Evolutionary conservation across 2,888 invertebrate genomes (phyloP).

Genomic region (Capitulum mitella): DNA sequence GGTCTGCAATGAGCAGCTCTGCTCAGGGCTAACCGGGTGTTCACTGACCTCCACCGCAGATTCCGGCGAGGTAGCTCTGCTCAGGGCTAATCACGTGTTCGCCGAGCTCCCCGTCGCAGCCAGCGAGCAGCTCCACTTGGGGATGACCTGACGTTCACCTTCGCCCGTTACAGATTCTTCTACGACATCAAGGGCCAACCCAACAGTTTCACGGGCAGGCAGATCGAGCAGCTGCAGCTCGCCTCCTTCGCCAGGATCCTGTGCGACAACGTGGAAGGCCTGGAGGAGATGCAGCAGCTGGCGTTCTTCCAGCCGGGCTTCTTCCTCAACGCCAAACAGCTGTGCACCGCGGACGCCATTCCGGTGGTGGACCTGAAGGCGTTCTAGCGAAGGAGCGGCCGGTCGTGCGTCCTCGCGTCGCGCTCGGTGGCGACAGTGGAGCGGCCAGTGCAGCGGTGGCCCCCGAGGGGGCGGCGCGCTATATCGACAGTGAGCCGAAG

Average conservation of each 20-base stretch:
- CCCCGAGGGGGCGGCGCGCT: too few relatives aligned
- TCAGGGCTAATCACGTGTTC: too few relatives aligned
- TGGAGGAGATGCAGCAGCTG: constrained; percentile 54
- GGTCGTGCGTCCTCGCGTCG: too few relatives aligned
- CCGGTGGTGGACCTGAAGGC: background rate
- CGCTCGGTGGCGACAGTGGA: too few relatives aligned
- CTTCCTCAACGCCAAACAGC: background rate
- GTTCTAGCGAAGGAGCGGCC: background rate
- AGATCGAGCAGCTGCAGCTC: constrained; percentile 56
- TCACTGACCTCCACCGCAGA: too few relatives aligned
- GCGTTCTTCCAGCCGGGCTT: constrained; percentile 33
- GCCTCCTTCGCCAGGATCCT: constrained; percentile 58
- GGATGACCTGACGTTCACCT: background rate
- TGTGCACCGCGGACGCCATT: background rate
- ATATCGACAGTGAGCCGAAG: too few relatives aligned
- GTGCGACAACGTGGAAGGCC: constrained; percentile 60
- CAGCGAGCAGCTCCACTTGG: too few relatives aligned
- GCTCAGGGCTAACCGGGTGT: too few relatives aligned
- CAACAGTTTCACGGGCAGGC: constrained; percentile 49
- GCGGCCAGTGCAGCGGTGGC: too few relatives aligned
- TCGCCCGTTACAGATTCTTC: constrained; percentile 56
- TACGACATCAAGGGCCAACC: constrained; percentile 51
- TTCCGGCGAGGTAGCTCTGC: too few relatives aligned
- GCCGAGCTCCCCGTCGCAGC: too few relatives aligned
- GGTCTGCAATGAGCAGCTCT: too few relatives aligned